Base-by-base conservation (phyloP, 2,113 vertebrate genomes). In the Orycteropus afer region DNA sequence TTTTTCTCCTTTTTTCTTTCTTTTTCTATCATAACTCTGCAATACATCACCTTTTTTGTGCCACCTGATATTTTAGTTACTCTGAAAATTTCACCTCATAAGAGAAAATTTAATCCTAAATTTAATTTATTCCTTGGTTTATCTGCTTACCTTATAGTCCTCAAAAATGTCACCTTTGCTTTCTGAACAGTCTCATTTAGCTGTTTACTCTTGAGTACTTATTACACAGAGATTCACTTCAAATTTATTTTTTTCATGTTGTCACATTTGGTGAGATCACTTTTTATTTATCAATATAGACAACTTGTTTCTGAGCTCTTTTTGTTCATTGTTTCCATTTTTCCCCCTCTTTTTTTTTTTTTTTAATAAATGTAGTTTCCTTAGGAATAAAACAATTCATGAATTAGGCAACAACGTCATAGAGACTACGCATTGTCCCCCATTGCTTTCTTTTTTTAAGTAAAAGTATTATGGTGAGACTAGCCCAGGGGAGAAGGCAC, bases 201-300 rank as follows among this genome's bases (percentile, higher is more conserved):
- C 17, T 59, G 29, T 29, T 59, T 20, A 81, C 27, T 83, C 59
- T 87, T 84, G 40, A 84, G 63, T 53, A 34, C 3, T 69, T 86
- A 34, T 69, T 86, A 34, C 42, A 67, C 59, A 55, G 25, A 32
- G 20, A 69, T 71, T 49, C 23, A 85, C 2, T 51, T 71, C 65
- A 87, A 40, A 25, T 9, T 63, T 90, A 49, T n/a, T 82, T 89
- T n/a, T 85, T 91, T 69, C 37, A 29, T 83, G 76, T 89, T 71
- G 77, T 84, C 40, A 63, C 29, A 29, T 13, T 73, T 47, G 67
- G n/a, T n/a, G n/a, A n/a, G n/a, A 4, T 51, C 55, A 7, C 14
- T 59, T 89, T 94, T 91, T 89, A 78, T 79, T 86, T 89, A 83
- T 83, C 74, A 51, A 63, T 32, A 29, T 63, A 27, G 27, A n/a